phyloP scores from a whole-genome alignment of 2,797 vertebrate genomes.

The Sebastes jordani region DNA sequence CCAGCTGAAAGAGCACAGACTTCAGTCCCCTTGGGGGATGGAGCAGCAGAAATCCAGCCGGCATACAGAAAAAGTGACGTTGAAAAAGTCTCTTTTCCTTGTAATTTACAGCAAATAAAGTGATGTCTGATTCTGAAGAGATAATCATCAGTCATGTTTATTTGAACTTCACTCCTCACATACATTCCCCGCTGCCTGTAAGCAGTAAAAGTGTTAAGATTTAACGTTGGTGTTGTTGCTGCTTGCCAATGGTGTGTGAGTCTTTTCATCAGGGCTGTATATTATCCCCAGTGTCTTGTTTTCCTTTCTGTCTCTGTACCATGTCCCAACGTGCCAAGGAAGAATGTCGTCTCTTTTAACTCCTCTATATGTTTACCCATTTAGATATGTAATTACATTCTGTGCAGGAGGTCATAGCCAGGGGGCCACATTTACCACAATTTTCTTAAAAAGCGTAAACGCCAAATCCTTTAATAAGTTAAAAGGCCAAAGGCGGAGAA shows the following conservation, averaged over 20 bases:
- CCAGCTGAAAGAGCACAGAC: conserved; percentile 6
- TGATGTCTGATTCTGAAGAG: neutral
- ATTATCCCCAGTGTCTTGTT: conserved; percentile 34
- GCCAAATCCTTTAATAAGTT: conserved; percentile 25
- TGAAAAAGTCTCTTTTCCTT: conserved; percentile 8
- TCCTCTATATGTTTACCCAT: conserved; percentile 54
- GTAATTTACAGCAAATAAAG: neutral
- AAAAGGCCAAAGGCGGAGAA: neutral
- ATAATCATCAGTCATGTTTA: conserved; percentile 13
- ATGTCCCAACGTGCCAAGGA: conserved; percentile 61
- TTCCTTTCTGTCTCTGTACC: conserved; percentile 42
- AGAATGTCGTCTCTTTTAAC: conserved; percentile 65
- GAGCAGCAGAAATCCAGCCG: conserved; percentile 8
- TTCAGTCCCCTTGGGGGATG: neutral
- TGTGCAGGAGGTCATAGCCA: conserved; percentile 26
- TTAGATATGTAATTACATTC: conserved; percentile 68
- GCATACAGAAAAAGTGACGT: neutral
- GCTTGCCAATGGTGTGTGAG: conserved; percentile 20
- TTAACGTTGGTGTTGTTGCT: conserved; percentile 12
- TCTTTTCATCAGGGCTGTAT: conserved; percentile 34
- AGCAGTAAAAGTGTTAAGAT: conserved; percentile 14
- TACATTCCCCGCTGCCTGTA: neutral
- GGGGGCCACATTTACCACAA: conserved; percentile 26
- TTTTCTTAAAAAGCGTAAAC: conserved; percentile 40
- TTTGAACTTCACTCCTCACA: conserved; percentile 43